Conservation (phyloP, 2,888 invertebrate species). For the Unio delphinus region DNA sequence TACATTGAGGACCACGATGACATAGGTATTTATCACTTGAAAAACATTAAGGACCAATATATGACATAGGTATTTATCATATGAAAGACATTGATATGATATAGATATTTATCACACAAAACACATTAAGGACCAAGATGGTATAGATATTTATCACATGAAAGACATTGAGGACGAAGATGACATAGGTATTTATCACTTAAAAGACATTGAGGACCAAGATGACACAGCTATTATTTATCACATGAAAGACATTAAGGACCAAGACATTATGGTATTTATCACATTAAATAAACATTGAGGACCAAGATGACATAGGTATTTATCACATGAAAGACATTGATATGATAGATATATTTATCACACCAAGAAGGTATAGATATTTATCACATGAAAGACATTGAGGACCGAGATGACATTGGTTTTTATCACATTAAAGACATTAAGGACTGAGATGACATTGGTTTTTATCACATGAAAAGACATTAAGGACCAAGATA, state of each 20-base stretch:
- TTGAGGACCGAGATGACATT: no score
- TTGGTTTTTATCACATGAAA: slow-evolving; percentile 51
- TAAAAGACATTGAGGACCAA: slow-evolving; percentile 71
- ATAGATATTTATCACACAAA: no score
- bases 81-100: slow-evolving; percentile 28
- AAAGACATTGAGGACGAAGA: no score
- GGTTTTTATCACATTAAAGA: no score
- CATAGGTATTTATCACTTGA: slow-evolving; percentile 42
- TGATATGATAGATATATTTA: slow-evolving; percentile 67
- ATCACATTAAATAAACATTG: no score
- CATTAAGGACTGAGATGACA: background rate
- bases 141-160: no score
- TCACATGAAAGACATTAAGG: no score
- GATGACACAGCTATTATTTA: slow-evolving; percentile 60
- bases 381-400: no score
- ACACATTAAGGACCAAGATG: no score
- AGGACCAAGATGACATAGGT: slow-evolving; percentile 74
- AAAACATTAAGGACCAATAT: slow-evolving; percentile 3
- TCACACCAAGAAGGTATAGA: no score
- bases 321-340: no score
- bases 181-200: no score
- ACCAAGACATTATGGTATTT: slow-evolving; percentile 50
- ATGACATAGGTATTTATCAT: slow-evolving; percentile 32
- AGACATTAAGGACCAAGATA: slow-evolving; percentile 41
- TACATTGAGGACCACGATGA: slow-evolving; percentile 45